Evolutionary conservation across 2,888 invertebrate genomes (phyloP), one percentile per base, ranked within the genome.

Genomic region (Idaea straminata): DNA sequence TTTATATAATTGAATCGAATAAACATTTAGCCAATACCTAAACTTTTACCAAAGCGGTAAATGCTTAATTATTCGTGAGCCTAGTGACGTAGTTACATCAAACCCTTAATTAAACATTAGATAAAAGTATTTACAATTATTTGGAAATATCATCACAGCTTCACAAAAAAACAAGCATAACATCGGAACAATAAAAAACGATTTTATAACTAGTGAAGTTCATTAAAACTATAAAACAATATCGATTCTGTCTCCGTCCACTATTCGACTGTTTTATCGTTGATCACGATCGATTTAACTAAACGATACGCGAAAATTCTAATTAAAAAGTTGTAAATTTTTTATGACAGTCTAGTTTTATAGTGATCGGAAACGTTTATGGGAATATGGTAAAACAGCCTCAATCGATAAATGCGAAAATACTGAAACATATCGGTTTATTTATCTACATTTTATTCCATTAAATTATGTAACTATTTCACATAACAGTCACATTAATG

Each of bases 71-170:
- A 87, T 89, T 86, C 85, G 82, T 88, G 89, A 92, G 89, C 89
- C 82, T 84, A 90, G 86, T 89, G 89, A 91, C 88, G 83, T 84
- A 85, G 82, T 78, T 83, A 83, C 83, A 84, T 74, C 82, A 83
- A 85, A 84, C 86, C 83, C 89, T 88, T 91, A 90, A 78, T 79
- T 66, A 67, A 91, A 90, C 87, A 86, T 86, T 89, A 86, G 86
- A 69, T 69, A 88, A 89, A 87, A 86, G 86, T 91, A 91, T 91
- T 86, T 92, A 92, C 91, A 92, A 85, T 92, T 73, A 91, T 92
- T 92, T 92, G 92, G 92, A 84, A 87, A 88, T 85, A 83, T 91
- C 90, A 92, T 92, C 92, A 92, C 92, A 92, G 92, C 92, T 86
- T 90, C 91, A 92, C 91, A 86, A 91, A 25, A n/a, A 82, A 92